These are phyloP conservation scores for Sipha flava DNA, from an alignment of 1,140 invertebrate genomes.

Conservation along the genomic window DNA sequence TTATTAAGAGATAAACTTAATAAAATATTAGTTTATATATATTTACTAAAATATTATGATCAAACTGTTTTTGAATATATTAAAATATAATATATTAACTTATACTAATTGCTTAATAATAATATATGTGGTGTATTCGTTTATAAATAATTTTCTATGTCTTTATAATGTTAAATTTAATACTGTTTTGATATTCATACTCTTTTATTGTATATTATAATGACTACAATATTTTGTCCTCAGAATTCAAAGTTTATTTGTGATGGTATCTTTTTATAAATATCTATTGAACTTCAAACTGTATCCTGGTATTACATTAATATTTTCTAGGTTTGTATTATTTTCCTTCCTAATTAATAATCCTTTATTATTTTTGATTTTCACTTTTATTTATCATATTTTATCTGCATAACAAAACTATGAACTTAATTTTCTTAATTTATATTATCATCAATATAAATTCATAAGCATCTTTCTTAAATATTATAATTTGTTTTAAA, in stretches of 20 bases:
- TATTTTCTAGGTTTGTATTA: constrained; percentile 17
- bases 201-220: constrained; percentile 8
- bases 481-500: not conserved
- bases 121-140: no score
- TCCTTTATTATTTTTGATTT: not conserved
- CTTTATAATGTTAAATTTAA: no score
- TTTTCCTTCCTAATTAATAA: not conserved
- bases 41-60: no score
- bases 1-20: no score
- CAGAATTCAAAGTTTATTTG: not conserved
- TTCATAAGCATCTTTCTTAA: not conserved
- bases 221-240: constrained; percentile 11
- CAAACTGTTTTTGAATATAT: no score
- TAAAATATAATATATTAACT: no score
- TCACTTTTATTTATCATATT: not conserved
- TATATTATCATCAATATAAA: not conserved
- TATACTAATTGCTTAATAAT: no score
- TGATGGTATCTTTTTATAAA: constrained; percentile 11
- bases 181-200: no score
- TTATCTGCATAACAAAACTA: not conserved
- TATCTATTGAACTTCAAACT: constrained; percentile 10
- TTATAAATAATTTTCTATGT: no score
- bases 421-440: not conserved
- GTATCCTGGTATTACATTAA: not conserved
- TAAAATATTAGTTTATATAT: no score